These are phyloP conservation scores for Megalops atlanticus DNA, from an alignment of 2,113 vertebrate genomes.

Conservation along the genomic window DNA sequence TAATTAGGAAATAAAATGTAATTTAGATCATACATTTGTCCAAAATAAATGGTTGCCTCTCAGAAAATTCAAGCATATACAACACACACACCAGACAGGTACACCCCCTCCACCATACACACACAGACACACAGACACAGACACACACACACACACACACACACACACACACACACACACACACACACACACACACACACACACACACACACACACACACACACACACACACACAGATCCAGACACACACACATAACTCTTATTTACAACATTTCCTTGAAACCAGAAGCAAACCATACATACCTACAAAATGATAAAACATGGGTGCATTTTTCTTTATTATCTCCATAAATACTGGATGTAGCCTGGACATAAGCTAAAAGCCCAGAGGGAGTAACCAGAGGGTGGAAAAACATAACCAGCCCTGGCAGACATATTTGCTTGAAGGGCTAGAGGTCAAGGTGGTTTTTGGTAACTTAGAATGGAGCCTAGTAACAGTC, in stretches of 20 bases:
- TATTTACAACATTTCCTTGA: no score
- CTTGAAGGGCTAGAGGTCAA: no score
- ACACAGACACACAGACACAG: not conserved
- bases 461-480: no score
- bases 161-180: not conserved
- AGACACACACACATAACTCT: no score
- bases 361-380: no score
- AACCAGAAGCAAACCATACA: not conserved
- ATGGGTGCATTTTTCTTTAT: not conserved
- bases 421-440: no score
- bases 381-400: no score
- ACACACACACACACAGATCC: no score
- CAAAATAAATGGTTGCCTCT: not conserved
- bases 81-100: not conserved
- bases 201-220: not conserved
- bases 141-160: not conserved
- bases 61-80: not conserved
- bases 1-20: not conserved
- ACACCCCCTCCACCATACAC: no score
- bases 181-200: not conserved
- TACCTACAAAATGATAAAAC: not conserved
- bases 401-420: no score
- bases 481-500: no score
- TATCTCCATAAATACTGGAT: no score
- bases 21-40: not conserved